Conservation (phyloP, 2,888 invertebrate species). For the Cryptosula pallasiana region DNA sequence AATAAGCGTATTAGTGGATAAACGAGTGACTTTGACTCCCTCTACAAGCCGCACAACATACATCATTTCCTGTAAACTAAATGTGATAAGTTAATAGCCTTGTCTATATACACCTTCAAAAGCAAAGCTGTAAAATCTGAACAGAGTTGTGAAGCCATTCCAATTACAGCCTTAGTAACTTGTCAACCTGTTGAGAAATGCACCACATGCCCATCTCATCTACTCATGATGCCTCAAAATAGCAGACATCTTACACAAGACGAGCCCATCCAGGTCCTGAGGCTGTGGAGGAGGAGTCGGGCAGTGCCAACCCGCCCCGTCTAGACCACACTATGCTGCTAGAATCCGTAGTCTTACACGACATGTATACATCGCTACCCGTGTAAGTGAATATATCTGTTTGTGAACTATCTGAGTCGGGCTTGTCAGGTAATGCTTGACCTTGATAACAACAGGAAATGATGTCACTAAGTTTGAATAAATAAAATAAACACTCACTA, state of each 20-base stretch:
- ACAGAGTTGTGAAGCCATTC: no score
- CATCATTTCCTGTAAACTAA: no score
- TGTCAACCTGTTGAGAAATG: no score
- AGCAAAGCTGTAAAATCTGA: no score
- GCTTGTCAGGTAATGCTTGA: not conserved
- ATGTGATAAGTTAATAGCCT: no score
- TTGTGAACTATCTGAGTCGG: not conserved
- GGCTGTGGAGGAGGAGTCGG: not conserved
- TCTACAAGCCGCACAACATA: no score
- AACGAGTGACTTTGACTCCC: no score
- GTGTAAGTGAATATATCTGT: not conserved
- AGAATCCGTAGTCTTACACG: constrained; percentile 2
- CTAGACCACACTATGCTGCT: not conserved
- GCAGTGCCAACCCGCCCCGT: not conserved
- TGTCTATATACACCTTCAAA: no score
- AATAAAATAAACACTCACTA: no score
- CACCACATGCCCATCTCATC: not conserved
- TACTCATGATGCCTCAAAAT: not conserved
- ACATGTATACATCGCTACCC: constrained; percentile 14
- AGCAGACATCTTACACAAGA: constrained; percentile 1
- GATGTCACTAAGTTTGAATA: not conserved
- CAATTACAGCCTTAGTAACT: no score
- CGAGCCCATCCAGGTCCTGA: constrained; percentile 2
- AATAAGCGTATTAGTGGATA: no score
- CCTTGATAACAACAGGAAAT: not conserved